A percentile compares a stretch with the other conserved stretches of the same genome.
Conservation (phyloP, 2,797 vertebrate species). For the Mareca penelope region DNA sequence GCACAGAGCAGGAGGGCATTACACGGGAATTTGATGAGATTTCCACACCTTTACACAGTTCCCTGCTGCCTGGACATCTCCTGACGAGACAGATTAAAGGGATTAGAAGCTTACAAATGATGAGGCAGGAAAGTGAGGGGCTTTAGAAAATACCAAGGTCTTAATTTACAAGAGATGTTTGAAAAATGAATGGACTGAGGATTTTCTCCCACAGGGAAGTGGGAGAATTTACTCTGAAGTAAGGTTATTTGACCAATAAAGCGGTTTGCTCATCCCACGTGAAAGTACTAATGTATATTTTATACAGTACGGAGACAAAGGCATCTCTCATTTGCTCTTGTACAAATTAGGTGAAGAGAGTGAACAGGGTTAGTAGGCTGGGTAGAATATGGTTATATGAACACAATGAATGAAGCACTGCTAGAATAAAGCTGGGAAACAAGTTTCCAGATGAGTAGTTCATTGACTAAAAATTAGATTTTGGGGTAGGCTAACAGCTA, state of each 20-base stretch:
- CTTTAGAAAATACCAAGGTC: conserved; percentile 37
- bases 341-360: background rate
- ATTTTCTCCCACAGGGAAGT: background rate
- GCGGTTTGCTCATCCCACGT: background rate
- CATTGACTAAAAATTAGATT: background rate
- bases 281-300: background rate
- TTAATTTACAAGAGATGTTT: conserved; percentile 40
- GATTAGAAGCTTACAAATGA: conserved; percentile 56
- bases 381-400: background rate
- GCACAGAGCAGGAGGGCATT: background rate
- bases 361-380: background rate
- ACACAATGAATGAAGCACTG: background rate
- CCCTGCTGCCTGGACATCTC: background rate
- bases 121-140: conserved; percentile 17
- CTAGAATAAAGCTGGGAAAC: background rate
- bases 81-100: conserved; percentile 52
- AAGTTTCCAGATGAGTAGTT: background rate
- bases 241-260: conserved; percentile 2
- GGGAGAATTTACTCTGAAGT: background rate
- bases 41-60: conserved; percentile 44
- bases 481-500: background rate
- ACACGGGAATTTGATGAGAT: conserved; percentile 2
- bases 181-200: conserved; percentile 23
- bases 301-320: background rate
- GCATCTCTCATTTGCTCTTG: background rate